Conservation (phyloP, 2,113 vertebrate species). For the Xiphias gladius region DNA sequence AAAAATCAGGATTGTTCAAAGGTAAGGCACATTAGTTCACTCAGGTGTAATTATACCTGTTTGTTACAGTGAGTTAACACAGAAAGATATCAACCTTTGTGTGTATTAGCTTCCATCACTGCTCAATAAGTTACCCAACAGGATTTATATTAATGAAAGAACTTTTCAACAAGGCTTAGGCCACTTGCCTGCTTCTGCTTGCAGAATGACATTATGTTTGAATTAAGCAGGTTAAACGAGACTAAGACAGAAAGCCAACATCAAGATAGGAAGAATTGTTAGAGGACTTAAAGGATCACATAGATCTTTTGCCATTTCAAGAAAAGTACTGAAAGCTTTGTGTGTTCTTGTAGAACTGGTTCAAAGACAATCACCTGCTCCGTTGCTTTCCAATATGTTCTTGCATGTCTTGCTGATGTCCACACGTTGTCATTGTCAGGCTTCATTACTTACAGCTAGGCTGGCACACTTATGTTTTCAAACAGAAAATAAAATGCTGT, state of each 20-base stretch:
- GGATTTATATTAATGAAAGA: not conserved
- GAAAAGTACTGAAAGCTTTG: not conserved
- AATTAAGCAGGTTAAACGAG: not conserved
- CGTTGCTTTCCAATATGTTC: not conserved
- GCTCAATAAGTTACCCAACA: not conserved
- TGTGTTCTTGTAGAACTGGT: not conserved
- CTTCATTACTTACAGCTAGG: not conserved
- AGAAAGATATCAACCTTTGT: not conserved
- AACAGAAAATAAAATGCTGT: not conserved
- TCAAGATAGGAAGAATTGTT: not conserved
- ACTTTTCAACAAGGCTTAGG: not conserved
- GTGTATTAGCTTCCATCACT: not conserved
- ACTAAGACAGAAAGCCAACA: not conserved
- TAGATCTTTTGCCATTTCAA: not conserved
- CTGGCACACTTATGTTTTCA: not conserved
- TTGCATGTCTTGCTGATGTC: not conserved
- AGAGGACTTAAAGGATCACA: no score
- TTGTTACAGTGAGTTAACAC: not conserved
- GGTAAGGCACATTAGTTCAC: not conserved
- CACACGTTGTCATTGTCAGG: rapidly evolving
- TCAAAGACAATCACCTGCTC: not conserved
- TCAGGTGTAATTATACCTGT: not conserved
- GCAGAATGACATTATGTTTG: not conserved
- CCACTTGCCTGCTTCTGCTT: not conserved
- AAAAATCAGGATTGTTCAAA: not conserved